These are phyloP conservation scores for Acrobasis consociella DNA, from an alignment of 2,888 invertebrate species.

Conservation along the genomic window DNA sequence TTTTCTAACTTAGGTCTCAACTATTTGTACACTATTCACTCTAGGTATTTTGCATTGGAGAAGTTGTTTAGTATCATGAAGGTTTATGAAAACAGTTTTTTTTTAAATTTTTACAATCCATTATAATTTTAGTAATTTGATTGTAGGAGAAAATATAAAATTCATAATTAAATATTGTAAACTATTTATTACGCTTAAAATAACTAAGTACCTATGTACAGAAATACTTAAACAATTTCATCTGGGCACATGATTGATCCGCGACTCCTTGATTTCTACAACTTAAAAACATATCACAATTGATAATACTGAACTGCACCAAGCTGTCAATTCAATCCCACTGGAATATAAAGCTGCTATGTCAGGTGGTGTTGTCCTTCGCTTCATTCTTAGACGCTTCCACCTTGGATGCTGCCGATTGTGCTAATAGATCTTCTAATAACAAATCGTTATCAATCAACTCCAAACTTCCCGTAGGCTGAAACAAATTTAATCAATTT, in stretches of 20 bases:
- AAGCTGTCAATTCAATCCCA: slow-evolving; percentile 55
- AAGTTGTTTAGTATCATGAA: too few relatives aligned
- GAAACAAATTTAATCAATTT: slow-evolving; percentile 32
- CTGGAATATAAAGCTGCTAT: slow-evolving; percentile 61
- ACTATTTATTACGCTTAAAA: slow-evolving; percentile 14
- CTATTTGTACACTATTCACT: too few relatives aligned
- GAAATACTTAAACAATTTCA: slow-evolving; percentile 22
- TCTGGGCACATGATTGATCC: slow-evolving; percentile 34
- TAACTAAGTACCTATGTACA: slow-evolving; percentile 10
- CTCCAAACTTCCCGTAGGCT: slow-evolving; percentile 69
- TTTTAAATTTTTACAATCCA: too few relatives aligned
- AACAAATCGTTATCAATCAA: slow-evolving; percentile 69
- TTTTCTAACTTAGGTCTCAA: too few relatives aligned
- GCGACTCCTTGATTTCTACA: slow-evolving; percentile 42
- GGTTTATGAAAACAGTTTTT: too few relatives aligned
- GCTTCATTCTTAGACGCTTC: slow-evolving; percentile 49
- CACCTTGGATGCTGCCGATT: slow-evolving; percentile 61
- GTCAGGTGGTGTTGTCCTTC: slow-evolving; percentile 66
- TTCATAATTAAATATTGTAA: not conserved
- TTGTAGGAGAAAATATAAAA: not conserved
- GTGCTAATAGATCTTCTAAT: slow-evolving; percentile 66
- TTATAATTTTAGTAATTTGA: too few relatives aligned
- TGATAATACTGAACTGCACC: slow-evolving; percentile 70
- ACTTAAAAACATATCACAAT: slow-evolving; percentile 53
- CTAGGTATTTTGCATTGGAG: too few relatives aligned